These are phyloP conservation scores for Hyles euphorbiae DNA, from an alignment of 1,140 invertebrate genomes.

Conservation along the genomic window DNA sequence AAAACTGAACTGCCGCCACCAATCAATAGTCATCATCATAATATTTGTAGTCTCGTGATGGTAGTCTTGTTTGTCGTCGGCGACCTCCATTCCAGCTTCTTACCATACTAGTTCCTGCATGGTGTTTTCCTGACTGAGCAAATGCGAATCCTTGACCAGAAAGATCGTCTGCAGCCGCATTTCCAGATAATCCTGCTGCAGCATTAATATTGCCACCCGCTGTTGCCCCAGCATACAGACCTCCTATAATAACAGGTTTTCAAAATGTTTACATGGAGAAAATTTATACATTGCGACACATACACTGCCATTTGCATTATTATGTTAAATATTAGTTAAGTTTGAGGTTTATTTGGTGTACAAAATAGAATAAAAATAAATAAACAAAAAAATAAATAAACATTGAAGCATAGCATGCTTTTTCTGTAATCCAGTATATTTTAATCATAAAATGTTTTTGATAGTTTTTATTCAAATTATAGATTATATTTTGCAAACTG, in stretches of 20 bases:
- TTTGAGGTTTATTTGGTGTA: too few species aligned
- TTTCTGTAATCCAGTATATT: too few species aligned
- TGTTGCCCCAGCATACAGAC: conserved; percentile 66
- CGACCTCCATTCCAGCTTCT: conserved; percentile 45
- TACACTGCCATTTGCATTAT: too few species aligned
- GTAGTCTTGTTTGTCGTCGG: conserved; percentile 36
- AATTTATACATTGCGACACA: too few species aligned
- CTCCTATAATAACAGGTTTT: conserved; percentile 36
- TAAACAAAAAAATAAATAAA: too few species aligned
- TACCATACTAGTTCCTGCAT: conserved; percentile 56
- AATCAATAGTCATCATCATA: conserved; percentile 14
- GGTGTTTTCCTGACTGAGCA: conserved; percentile 47
- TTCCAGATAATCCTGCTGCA: conserved; percentile 59
- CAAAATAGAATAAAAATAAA: too few species aligned
- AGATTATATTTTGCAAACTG: too few species aligned
- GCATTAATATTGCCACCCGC: conserved; percentile 65
- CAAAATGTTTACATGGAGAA: too few species aligned
- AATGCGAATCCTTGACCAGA: conserved; percentile 46
- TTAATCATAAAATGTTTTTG: too few species aligned
- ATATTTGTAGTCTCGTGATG: conserved; percentile 23
- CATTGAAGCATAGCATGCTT: too few species aligned
- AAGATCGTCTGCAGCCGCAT: conserved; percentile 34
- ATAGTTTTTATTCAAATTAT: too few species aligned
- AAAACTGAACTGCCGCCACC: conserved; percentile 17
- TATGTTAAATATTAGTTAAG: too few species aligned